These are phyloP conservation scores for Mercenaria mercenaria DNA, from an alignment of 1,140 invertebrate species.

Conservation along the genomic window DNA sequence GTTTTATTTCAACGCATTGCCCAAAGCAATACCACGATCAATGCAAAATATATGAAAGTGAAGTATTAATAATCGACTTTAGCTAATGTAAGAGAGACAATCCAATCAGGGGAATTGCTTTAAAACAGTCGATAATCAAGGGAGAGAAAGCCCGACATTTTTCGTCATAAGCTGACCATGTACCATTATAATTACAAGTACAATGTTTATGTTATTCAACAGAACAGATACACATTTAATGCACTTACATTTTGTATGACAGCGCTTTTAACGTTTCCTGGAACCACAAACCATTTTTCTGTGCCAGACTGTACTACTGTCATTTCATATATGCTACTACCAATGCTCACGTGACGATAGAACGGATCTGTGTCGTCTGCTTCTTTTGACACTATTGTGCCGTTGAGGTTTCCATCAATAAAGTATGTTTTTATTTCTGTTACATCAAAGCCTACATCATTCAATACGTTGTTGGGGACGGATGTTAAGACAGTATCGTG, in stretches of 20 bases:
- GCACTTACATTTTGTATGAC: not conserved
- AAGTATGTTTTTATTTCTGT: conserved; percentile 14
- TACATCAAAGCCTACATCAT: not conserved
- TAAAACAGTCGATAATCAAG: too few species aligned
- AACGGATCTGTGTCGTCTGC: not conserved
- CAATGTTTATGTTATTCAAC: too few species aligned
- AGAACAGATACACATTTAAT: too few species aligned
- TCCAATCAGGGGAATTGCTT: too few species aligned
- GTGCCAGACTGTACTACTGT: not conserved
- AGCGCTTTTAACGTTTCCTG: not conserved
- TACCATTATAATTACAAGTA: too few species aligned
- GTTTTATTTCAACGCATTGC: too few species aligned
- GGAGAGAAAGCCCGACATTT: too few species aligned
- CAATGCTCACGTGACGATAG: not conserved
- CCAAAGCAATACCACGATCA: too few species aligned
- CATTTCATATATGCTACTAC: not conserved
- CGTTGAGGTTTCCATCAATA: not conserved
- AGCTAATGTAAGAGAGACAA: too few species aligned
- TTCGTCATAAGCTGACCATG: too few species aligned
- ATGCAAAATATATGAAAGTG: too few species aligned
- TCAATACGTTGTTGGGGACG: not conserved
- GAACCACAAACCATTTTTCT: not conserved
- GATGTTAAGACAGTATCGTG: not conserved
- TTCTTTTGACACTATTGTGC: not conserved
- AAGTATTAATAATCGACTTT: too few species aligned